Base-by-base conservation (phyloP, 2,797 vertebrate species). In the Eurystomus glaucurus region DNA sequence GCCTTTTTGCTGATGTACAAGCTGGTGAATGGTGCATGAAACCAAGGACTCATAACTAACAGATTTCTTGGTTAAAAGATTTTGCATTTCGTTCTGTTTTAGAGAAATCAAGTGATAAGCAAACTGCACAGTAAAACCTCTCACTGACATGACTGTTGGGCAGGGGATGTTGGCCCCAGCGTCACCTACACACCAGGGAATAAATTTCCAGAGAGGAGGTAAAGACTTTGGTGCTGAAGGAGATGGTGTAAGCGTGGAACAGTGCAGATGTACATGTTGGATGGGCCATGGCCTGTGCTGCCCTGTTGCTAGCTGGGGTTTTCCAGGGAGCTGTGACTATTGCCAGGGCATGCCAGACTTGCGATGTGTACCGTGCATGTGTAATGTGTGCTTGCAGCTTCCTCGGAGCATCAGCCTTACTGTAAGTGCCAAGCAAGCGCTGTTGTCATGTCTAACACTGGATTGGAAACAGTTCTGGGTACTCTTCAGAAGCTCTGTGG, bases 361-460 rank as follows among this genome's bases (percentile, higher is more conserved):
- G 66, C 41, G 22, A 0, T 2, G 20, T 10, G 12, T 71, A n/a
- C 37, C 6, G 29, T 17, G 33, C 6, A 3, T 9, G 11, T 29
- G 11, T 16, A 43, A 22, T 7, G 33, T 29, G 10, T 62, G 62
- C 48, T 72, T 33, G 60, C 13, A 48, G 35, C 65, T 77, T 74
- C n/a, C 55, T 81, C 2, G 10, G 65, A 55, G 55, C 86, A 51
- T 25, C 50, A 31, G 22, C 45, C 39, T 33, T n/a, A 5, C 14
- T 11, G 7, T 11, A 57, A n/a, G 37, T 39, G 46, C 20, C 57
- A 33, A 22, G 61, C 20, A 39, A 43, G 4, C 20, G 48, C 76
- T 88, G 18, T 21, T 78, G 61, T 29, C 21, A 4, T 29, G 51
- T 57, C 51, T 51, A 52, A 0, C 26, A 18, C 18, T 45, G 84